These are phyloP conservation scores for Mesorhabditis sp. DNA, from an alignment of 2,888 invertebrate species.

Conservation along the genomic window DNA sequence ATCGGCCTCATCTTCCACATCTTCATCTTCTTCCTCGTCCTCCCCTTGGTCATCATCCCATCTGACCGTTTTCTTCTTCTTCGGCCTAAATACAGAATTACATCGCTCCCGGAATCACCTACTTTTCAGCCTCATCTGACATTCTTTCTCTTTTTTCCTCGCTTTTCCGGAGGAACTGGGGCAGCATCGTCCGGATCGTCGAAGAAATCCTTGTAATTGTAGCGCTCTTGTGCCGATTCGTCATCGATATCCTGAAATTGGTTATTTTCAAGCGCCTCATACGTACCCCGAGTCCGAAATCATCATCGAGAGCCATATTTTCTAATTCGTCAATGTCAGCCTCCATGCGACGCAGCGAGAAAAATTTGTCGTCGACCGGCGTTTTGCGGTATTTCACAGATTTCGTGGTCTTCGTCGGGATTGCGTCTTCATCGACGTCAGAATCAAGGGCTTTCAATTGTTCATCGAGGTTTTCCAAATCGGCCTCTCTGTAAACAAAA, in stretches of 20 bases:
- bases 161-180: neutral
- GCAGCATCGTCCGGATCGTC: conserved; percentile 24
- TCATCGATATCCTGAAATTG: conserved; percentile 6
- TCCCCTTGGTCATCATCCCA: conserved; percentile 16
- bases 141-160: conserved; percentile 20
- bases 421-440: neutral
- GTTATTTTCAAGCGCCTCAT: neutral
- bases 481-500: conserved; percentile 19
- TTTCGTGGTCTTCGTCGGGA: conserved; percentile 16
- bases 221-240: conserved; percentile 15
- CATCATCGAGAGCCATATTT: conserved; percentile 26
- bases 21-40: conserved; percentile 17
- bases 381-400: conserved; percentile 24
- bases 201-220: conserved; percentile 41
- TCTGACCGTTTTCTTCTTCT: conserved; percentile 22
- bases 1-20: conserved; percentile 16
- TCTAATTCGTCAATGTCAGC: conserved; percentile 20
- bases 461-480: conserved; percentile 22
- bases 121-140: conserved; percentile 11
- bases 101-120: neutral
- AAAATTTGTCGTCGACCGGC: conserved; percentile 35
- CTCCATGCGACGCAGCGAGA: conserved; percentile 29
- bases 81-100: conserved; percentile 10
- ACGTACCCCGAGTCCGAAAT: neutral
- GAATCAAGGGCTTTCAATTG: neutral